Conservation (phyloP, 37 sponge, comb jelly and placozoan species). For the Diacarnus erythraeanus region DNA sequence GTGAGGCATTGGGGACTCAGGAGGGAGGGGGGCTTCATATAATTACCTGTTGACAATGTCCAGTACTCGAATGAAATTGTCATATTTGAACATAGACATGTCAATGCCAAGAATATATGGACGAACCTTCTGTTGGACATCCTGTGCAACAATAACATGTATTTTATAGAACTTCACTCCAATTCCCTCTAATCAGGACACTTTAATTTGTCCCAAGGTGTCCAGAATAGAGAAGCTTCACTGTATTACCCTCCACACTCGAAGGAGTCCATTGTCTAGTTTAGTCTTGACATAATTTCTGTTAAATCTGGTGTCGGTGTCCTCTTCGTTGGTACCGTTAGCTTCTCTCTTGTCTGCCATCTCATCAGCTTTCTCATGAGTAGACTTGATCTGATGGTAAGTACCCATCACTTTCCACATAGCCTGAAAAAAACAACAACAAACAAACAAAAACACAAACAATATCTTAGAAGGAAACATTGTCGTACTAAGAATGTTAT, state of each 20-base stretch:
- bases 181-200: neutral
- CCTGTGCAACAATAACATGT: constrained; percentile 36
- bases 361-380: constrained; percentile 51
- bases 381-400: constrained; percentile 60
- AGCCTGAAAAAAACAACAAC: constrained; percentile 24
- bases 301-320: constrained; percentile 41
- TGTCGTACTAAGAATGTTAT: no score
- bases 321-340: neutral
- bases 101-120: constrained; percentile 74
- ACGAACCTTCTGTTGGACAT: constrained; percentile 82
- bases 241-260: constrained; percentile 74
- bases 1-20: no score
- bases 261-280: constrained; percentile 54
- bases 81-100: constrained; percentile 84
- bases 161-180: no score
- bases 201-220: neutral
- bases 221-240: no score
- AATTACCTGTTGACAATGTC: constrained; percentile 74
- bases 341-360: neutral
- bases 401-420: constrained; percentile 77
- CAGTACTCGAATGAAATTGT: constrained; percentile 83
- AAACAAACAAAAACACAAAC: neutral
- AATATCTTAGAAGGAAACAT: no score
- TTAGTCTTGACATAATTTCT: constrained; percentile 63
- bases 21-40: no score